Conservation (phyloP, 2,888 invertebrate species). For the Habrosyne pyritoides region DNA sequence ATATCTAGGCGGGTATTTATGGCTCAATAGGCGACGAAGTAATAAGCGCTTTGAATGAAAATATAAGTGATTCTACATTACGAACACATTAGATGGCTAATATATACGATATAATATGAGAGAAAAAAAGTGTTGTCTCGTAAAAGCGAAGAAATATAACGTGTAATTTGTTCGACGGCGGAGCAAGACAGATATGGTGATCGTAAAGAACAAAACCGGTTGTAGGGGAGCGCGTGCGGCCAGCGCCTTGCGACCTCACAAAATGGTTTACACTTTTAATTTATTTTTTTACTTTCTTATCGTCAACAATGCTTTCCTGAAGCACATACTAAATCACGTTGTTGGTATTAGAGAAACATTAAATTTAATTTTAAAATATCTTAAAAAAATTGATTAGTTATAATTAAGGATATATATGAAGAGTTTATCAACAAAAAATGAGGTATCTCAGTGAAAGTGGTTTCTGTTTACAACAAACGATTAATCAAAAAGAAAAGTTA, state of each 20-base stretch:
- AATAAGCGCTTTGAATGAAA: constrained; percentile 59
- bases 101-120: constrained; percentile 62
- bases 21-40: constrained; percentile 54
- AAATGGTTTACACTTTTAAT: constrained; percentile 79
- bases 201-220: constrained; percentile 82
- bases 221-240: constrained; percentile 76
- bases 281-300: constrained; percentile 72
- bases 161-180: constrained; percentile 81
- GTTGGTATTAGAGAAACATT: constrained; percentile 68
- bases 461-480: constrained; percentile 11
- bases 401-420: constrained; percentile 11
- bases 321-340: constrained; percentile 72
- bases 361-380: constrained; percentile 59
- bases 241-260: constrained; percentile 78
- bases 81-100: constrained; percentile 67
- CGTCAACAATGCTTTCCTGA: constrained; percentile 71
- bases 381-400: constrained; percentile 40
- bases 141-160: constrained; percentile 82
- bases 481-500: constrained; percentile 6
- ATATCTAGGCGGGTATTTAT: constrained; percentile 47
- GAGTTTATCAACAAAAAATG: constrained; percentile 14
- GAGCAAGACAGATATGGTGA: constrained; percentile 80
- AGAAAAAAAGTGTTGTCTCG: constrained; percentile 71
- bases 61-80: constrained; percentile 61
- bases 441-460: constrained; percentile 37